These are phyloP conservation scores for Mycalesis mineus DNA, from an alignment of 2,888 invertebrate genomes.

Conservation along the genomic window DNA sequence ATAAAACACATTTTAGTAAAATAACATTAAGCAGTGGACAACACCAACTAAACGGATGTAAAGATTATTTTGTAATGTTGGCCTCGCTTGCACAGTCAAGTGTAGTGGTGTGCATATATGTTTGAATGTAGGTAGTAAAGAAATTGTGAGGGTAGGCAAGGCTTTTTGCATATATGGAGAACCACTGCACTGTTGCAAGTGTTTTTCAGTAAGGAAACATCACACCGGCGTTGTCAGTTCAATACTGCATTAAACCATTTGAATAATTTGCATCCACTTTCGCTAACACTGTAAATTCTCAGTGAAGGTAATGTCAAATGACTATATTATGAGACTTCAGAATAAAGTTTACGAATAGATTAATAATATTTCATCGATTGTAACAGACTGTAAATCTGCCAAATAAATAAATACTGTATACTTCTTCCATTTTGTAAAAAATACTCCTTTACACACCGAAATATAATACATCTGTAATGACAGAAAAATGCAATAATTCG, in stretches of 20 bases:
- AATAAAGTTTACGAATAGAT: background rate
- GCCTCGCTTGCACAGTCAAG: too few relatives aligned
- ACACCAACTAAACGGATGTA: background rate
- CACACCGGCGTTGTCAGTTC: too few relatives aligned
- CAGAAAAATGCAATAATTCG: too few relatives aligned
- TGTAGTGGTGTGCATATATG: background rate
- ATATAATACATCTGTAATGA: background rate
- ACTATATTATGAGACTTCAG: too few relatives aligned
- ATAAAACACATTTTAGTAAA: background rate
- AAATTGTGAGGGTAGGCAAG: background rate
- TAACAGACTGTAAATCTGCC: constrained; percentile 39
- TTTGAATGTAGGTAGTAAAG: background rate
- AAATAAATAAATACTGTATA: constrained; percentile 28
- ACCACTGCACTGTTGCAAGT: too few relatives aligned
- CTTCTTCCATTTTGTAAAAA: constrained; percentile 19
- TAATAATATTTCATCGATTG: constrained; percentile 6
- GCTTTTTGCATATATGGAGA: too few relatives aligned
- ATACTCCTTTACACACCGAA: background rate
- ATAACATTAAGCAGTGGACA: background rate
- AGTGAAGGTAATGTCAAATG: too few relatives aligned
- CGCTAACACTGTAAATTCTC: too few relatives aligned
- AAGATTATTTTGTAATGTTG: too few relatives aligned
- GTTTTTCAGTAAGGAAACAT: too few relatives aligned
- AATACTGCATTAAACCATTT: too few relatives aligned
- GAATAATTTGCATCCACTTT: too few relatives aligned